Base-by-base conservation (phyloP, 2,797 vertebrate genomes). In the Fistularia commersonii region DNA sequence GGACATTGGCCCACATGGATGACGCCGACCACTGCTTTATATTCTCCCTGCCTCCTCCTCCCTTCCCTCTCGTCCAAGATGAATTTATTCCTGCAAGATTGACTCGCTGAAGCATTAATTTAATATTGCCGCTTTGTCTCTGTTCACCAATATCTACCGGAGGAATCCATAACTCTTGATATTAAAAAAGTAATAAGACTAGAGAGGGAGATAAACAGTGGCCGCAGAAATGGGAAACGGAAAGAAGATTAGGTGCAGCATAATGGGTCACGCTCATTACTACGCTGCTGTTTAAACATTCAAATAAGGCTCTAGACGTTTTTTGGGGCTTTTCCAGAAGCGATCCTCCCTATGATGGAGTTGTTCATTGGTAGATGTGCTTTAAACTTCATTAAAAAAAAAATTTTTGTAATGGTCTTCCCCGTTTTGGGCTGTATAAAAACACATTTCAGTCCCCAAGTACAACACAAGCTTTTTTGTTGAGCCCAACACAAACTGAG, bases 181-280 rank as follows among this genome's bases (percentile, higher is more conserved):
- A 85, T 83, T 85, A 83, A 82, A 82, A 83, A 80, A 81, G 78
- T 71, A 78, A 84, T 82, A 76, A 76, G 61, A 51, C 47, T 23
- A 34, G 41, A 58, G 54, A 47, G 55, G 57, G 51, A 45, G 52
- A 63, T 14, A 50, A 48, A 48, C 56, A 67, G 42, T 38, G 64
- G 57, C 65, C 51, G 53, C 41, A 23, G 64, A 64, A 50, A 23
- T 49, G 51, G 63, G 67, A 63, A 57, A 44, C 9, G 7, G 57
- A 51, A 39, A 45, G 58, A 66, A 66, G 65, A 77, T 55, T 68
- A 77, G 68, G 62, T 67, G 56, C 55, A 64, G 58, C 32, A 36
- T 66, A 64, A 74, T 48, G 57, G 70, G 70, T 74, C 69, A 70
- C 37, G 38, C 57, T 82, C 76, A 78, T 82, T 80, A 76, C 54